Evolutionary conservation across 2,888 invertebrate species (phyloP).

Genomic region (Syritta pipiens): DNA sequence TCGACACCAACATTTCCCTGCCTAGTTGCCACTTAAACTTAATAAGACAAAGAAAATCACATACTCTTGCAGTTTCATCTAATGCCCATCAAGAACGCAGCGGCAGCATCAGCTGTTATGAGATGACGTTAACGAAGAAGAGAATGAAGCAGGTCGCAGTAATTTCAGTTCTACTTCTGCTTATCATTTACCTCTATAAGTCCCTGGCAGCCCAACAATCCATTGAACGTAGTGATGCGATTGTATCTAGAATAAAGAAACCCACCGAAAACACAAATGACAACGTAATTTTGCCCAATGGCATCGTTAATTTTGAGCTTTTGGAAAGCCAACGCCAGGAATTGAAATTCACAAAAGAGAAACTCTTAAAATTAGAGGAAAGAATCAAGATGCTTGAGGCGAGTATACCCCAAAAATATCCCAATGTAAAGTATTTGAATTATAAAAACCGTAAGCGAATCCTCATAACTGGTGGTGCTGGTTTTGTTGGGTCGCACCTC

Average conservation of each 20-base stretch:
- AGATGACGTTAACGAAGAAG: conserved; percentile 73
- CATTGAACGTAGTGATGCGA: background rate
- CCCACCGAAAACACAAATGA: background rate
- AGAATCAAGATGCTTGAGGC: conserved; percentile 87
- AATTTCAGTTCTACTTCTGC: conserved; percentile 69
- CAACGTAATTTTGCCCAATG: conserved; percentile 8
- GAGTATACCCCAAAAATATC: conserved; percentile 90
- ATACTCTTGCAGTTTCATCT: conserved; percentile 20
- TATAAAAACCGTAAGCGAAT: conserved; percentile 96
- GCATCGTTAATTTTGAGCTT: conserved; percentile 34
- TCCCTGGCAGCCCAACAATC: conserved; percentile 57
- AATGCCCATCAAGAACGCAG: conserved; percentile 26
- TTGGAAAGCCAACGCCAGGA: conserved; percentile 77
- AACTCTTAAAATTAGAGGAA: conserved; percentile 85
- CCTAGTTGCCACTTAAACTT: conserved; percentile 2
- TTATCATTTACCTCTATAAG: conserved; percentile 73
- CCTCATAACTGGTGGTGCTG: conserved; percentile 97
- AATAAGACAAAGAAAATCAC: conserved; percentile 53
- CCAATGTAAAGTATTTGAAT: conserved; percentile 94
- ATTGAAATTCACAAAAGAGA: conserved; percentile 83
- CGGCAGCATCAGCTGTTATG: conserved; percentile 54
- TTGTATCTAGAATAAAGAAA: conserved; percentile 1
- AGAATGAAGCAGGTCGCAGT: conserved; percentile 74
- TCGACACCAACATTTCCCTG: background rate
- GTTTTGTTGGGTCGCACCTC: conserved; percentile 99